Percentiles rank a stretch among this genome's conserved stretches.
phyloP scores from a whole-genome alignment of 2,113 vertebrate genomes.

The Phyllostomus discolor region DNA sequence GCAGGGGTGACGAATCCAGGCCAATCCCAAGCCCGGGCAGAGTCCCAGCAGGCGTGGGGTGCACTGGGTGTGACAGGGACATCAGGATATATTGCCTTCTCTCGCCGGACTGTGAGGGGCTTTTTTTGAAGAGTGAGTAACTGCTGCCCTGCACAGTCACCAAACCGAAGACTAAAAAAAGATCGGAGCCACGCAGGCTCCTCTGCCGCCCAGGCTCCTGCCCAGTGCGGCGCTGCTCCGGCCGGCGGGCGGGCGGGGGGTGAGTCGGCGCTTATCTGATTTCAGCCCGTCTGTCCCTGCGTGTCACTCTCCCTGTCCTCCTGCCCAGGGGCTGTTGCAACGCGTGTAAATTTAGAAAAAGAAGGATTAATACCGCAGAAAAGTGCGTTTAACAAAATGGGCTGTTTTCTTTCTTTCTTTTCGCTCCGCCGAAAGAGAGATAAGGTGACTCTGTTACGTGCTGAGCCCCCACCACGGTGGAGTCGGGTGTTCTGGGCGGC shows the following conservation, averaged over 20 bases:
- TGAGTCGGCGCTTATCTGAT: constrained; percentile 32
- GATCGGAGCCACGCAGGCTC: not conserved
- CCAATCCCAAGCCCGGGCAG: not conserved
- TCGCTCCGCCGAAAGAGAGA: not conserved
- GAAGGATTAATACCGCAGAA: constrained; percentile 50
- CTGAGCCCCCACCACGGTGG: not conserved
- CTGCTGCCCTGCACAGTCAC: constrained; percentile 29
- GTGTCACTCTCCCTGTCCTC: constrained; percentile 49
- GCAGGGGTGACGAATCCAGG: not conserved
- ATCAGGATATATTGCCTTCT: not conserved
- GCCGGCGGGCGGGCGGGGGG: not conserved
- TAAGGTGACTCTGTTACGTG: not conserved
- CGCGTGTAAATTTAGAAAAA: constrained; percentile 52
- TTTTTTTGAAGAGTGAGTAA: constrained; percentile 29
- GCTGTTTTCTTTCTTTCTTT: not conserved
- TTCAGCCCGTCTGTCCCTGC: constrained; percentile 60
- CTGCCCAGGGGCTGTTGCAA: constrained; percentile 45
- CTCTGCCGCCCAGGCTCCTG: constrained; percentile 8
- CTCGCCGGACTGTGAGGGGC: not conserved
- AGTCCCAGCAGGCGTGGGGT: not conserved
- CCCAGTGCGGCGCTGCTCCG: not conserved
- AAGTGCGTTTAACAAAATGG: constrained; percentile 34
- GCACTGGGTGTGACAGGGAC: not conserved
- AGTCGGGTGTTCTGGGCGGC: not conserved
- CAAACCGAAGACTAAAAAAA: constrained; percentile 52